Percentiles rank a stretch among this genome's conserved stretches.
Evolutionary conservation across 53 echinoderm and acorn worm species (phyloP).

Genomic region (Mesocentrotus franciscanus): DNA sequence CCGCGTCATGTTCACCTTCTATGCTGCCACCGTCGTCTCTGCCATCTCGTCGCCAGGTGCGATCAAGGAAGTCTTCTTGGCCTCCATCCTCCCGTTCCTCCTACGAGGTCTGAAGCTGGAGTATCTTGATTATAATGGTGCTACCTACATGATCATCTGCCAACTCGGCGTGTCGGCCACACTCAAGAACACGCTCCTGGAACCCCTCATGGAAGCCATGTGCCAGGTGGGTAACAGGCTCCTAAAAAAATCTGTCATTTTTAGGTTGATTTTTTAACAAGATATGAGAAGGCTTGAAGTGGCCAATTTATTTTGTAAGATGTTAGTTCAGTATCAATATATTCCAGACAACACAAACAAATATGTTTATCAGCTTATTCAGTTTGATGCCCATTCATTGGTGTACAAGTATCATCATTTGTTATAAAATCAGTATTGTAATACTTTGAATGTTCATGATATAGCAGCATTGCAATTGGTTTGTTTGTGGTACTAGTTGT

Average conservation of each 20-base stretch:
- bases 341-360: too few relatives aligned
- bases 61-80: constrained; percentile 80
- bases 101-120: constrained; percentile 83
- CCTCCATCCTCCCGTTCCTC: constrained; percentile 80
- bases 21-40: constrained; percentile 85
- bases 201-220: constrained; percentile 81
- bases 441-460: too few relatives aligned
- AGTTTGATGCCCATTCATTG: too few relatives aligned
- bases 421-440: too few relatives aligned
- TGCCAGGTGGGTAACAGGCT: constrained; percentile 73
- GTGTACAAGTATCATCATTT: too few relatives aligned
- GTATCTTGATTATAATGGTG: constrained; percentile 83
- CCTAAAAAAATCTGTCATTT: neutral
- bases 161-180: constrained; percentile 81
- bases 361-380: too few relatives aligned
- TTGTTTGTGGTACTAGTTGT: too few relatives aligned
- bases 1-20: constrained; percentile 78
- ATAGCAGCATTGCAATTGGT: too few relatives aligned
- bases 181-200: constrained; percentile 75
- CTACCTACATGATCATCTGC: constrained; percentile 90
- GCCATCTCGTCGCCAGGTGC: constrained; percentile 73
- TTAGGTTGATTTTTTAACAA: neutral
- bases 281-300: neutral
- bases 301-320: neutral
- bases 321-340: too few relatives aligned